phyloP scores from a whole-genome alignment of 2,888 invertebrate species.

The Chrysolina americana region DNA sequence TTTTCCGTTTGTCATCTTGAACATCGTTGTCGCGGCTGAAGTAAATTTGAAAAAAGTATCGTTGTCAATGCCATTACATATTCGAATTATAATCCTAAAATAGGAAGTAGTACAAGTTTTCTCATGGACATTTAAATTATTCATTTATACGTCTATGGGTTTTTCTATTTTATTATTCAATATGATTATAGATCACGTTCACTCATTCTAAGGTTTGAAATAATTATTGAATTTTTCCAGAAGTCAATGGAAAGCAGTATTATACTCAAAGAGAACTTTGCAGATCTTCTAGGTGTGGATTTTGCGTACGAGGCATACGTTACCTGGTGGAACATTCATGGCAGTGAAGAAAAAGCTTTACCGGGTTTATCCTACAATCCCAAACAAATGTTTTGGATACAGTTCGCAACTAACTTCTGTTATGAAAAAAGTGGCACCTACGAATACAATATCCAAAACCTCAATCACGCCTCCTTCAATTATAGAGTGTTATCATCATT shows the following conservation, averaged over 20 bases:
- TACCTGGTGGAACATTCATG: slow-evolving; percentile 11
- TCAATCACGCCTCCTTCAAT: not conserved
- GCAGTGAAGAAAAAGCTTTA: slow-evolving; percentile 8
- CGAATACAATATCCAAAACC: not conserved
- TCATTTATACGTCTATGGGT: too few relatives aligned
- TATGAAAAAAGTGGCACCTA: not conserved
- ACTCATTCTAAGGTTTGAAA: too few relatives aligned
- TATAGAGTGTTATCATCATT: slow-evolving; percentile 12
- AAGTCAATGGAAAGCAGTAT: not conserved
- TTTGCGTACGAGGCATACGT: slow-evolving; percentile 25
- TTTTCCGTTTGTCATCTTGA: too few relatives aligned
- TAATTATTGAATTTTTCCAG: too few relatives aligned
- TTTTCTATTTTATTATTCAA: too few relatives aligned
- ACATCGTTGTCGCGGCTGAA: too few relatives aligned
- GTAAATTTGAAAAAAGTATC: too few relatives aligned
- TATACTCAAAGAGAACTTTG: slow-evolving; percentile 7
- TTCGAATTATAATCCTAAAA: too few relatives aligned
- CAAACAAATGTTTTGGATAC: slow-evolving; percentile 24
- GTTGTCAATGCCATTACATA: too few relatives aligned
- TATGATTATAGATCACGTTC: too few relatives aligned
- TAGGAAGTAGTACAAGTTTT: too few relatives aligned
- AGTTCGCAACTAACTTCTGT: slow-evolving; percentile 10
- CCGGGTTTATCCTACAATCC: slow-evolving; percentile 16
- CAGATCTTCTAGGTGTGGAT: slow-evolving; percentile 19
- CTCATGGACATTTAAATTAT: too few relatives aligned